A percentile compares a stretch with the other conserved stretches of the same genome.
Conservation (phyloP, 2,797 vertebrate genomes). For the Ctenopoma kingsleyae region DNA sequence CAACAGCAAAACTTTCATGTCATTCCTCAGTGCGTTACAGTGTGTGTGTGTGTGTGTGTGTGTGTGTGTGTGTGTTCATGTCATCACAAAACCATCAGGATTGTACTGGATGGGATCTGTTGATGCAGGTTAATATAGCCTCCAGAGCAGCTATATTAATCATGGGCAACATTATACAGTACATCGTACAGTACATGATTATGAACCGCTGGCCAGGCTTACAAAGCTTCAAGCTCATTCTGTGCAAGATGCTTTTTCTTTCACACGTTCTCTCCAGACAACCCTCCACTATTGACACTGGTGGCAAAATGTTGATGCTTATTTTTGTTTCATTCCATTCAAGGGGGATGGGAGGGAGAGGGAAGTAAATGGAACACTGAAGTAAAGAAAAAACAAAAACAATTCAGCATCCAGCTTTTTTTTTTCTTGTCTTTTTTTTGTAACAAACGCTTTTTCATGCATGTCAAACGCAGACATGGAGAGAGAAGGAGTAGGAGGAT, state of each 20-base stretch:
- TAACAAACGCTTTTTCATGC: constrained; percentile 76
- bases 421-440: constrained; percentile 32
- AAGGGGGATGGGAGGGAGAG: constrained; percentile 66
- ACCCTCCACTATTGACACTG: constrained; percentile 67
- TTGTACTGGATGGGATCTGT: constrained; percentile 68
- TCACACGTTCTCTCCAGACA: constrained; percentile 72
- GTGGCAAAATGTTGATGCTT: constrained; percentile 72
- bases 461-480: constrained; percentile 85
- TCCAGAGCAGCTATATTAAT: constrained; percentile 78
- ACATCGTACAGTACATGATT: constrained; percentile 61
- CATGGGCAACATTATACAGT: constrained; percentile 70
- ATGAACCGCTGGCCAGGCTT: constrained; percentile 70
- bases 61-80: constrained; percentile 43
- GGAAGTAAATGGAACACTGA: constrained; percentile 74
- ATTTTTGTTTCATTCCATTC: constrained; percentile 75
- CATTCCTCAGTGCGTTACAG: constrained; percentile 14
- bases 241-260: constrained; percentile 66
- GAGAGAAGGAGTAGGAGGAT: constrained; percentile 73
- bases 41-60: constrained; percentile 28
- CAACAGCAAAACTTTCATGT: constrained; percentile 48
- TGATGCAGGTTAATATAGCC: constrained; percentile 80
- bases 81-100: constrained; percentile 69
- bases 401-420: constrained; percentile 73
- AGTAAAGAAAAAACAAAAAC: constrained; percentile 71
- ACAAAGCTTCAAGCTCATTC: constrained; percentile 75